Conservation (phyloP, 2,888 invertebrate species). For the Netelia fuscicornis region DNA sequence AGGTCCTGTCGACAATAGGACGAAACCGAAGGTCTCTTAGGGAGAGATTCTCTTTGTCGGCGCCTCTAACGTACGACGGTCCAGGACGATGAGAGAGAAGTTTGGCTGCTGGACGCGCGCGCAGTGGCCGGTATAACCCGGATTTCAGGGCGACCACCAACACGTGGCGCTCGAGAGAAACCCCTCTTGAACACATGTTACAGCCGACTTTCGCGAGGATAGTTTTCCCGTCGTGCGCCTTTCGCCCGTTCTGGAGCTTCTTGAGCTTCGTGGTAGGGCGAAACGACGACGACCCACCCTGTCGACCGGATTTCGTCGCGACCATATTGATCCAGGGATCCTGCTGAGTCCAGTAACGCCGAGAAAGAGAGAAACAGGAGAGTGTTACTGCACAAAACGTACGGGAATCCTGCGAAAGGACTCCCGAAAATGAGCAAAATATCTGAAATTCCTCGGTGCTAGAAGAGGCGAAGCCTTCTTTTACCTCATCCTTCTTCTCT, state of each 20-base stretch:
- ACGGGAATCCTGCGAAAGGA: slow-evolving; percentile 38
- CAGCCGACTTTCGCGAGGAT: slow-evolving; percentile 73
- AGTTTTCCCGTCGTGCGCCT: slow-evolving; percentile 27
- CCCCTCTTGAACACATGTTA: slow-evolving; percentile 74
- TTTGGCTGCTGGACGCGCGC: slow-evolving; percentile 42
- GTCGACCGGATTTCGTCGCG: slow-evolving; percentile 37
- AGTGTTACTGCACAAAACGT: slow-evolving; percentile 9
- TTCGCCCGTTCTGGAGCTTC: slow-evolving; percentile 22
- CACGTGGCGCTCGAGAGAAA: slow-evolving; percentile 72
- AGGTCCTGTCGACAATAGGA: slow-evolving; percentile 74
- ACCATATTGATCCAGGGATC: background rate
- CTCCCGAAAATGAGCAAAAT: slow-evolving; percentile 37
- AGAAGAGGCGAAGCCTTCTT: slow-evolving; percentile 4
- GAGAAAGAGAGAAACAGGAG: background rate
- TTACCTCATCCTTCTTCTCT: background rate
- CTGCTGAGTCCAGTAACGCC: background rate
- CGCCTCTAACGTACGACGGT: slow-evolving; percentile 59
- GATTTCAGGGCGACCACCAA: slow-evolving; percentile 77
- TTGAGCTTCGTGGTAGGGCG: slow-evolving; percentile 38
- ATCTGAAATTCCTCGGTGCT: slow-evolving; percentile 30
- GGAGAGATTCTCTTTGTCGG: slow-evolving; percentile 74
- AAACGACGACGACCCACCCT: slow-evolving; percentile 43
- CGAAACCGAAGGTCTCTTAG: slow-evolving; percentile 61
- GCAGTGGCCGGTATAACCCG: slow-evolving; percentile 41
- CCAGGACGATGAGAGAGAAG: slow-evolving; percentile 62